Base-by-base conservation (phyloP, 2,113 vertebrate genomes). In the Polypterus senegalus region DNA sequence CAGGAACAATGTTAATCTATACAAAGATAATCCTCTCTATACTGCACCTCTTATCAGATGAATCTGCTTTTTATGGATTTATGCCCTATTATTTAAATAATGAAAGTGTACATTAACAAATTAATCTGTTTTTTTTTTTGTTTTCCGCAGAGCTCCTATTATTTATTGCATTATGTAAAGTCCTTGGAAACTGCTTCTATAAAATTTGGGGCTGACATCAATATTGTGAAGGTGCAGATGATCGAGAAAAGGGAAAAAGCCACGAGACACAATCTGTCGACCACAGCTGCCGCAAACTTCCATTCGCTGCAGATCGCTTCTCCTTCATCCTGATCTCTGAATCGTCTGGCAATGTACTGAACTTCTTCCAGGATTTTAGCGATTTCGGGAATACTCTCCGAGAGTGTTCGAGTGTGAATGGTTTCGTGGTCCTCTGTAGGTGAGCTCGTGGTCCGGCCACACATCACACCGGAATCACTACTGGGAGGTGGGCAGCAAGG, bases 191-290 rank as follows among this genome's bases (percentile, higher is more conserved):
- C 90, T 1, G 91, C 91, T 75, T 93, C 90, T 46, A 92, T 84
- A 72, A 93, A 93, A 73, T 93, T 93, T 27, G 90, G 91, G 48
- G 92, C 92, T 0, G 92, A 86, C 90, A 93, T 90, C 60, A 94
- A 79, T 69, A 94, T 93, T 63, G 89, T 88, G 70, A 93, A 88
- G 47, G 91, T 94, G 79, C 89, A 92, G 67, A 92, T 85, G 73
- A 93, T 90, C 66, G 91, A 90, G 72, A 93, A 93, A 59, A 94
- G 85, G 0, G 88, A 89, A 72, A 94, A 94, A 9, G 89, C 86
- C 75, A 94, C 88, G 55, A 94, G 81, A 71, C 92, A 94, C 46
- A 94, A 78, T 3, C 91, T 85, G 76, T 93, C 92, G 72, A 93
- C 86, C 9, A 94, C 89, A 1, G 91, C 91, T 2, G 91, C 91